phyloP scores from a whole-genome alignment of 2,113 vertebrate species.

The Naja naja region DNA sequence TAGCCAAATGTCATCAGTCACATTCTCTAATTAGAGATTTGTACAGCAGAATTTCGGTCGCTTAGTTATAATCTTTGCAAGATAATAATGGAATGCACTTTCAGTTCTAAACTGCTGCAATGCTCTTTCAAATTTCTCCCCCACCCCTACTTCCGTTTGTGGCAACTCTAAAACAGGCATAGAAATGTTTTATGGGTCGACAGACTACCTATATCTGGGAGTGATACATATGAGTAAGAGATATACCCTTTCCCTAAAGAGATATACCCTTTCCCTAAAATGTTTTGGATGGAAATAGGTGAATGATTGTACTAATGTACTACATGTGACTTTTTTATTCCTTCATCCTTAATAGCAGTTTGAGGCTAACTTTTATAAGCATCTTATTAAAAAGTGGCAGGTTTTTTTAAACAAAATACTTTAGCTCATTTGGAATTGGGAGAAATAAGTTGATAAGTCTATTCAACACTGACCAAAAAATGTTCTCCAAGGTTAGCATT shows the following conservation, averaged over 20 bases:
- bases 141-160: too few species aligned
- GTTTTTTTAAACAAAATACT: neutral
- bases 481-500: neutral
- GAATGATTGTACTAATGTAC: neutral
- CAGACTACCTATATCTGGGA: neutral
- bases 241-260: neutral
- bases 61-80: too few species aligned
- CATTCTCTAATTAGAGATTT: too few species aligned
- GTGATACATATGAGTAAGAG: neutral
- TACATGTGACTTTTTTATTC: neutral
- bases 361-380: neutral
- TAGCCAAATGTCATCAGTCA: too few species aligned
- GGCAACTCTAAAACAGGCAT: too few species aligned
- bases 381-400: neutral
- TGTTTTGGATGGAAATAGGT: neutral
- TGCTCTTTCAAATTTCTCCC: too few species aligned
- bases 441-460: neutral
- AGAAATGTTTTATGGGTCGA: too few species aligned
- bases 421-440: neutral
- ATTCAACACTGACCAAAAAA: neutral
- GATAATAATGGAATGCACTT: too few species aligned
- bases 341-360: neutral
- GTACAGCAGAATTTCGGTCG: too few species aligned
- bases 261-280: neutral
- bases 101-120: too few species aligned